Percentiles rank a stretch among this genome's conserved stretches.
phyloP scores from a whole-genome alignment of 2,888 invertebrate genomes.

The Drosophila stalkeri region DNA sequence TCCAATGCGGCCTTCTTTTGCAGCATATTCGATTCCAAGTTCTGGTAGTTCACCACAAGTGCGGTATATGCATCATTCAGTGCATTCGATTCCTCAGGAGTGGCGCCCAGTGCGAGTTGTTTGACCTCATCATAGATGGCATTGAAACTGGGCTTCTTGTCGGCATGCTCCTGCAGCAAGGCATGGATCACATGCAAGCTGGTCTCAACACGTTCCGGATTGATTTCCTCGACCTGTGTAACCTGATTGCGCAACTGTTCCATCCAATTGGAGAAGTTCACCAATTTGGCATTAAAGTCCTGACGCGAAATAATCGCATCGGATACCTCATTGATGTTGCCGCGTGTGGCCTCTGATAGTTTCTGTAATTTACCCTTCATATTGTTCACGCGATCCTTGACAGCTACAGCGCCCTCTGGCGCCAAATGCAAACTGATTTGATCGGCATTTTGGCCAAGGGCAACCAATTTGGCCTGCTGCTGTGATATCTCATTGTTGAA shows the following conservation, averaged over 20 bases:
- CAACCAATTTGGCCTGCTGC: constrained; percentile 93
- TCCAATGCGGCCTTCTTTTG: constrained; percentile 91
- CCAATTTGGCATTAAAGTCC: constrained; percentile 92
- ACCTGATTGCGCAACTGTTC: constrained; percentile 90
- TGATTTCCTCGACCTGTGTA: constrained; percentile 92
- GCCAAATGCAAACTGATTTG: constrained; percentile 91
- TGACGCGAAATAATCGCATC: constrained; percentile 93
- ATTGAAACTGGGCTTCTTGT: constrained; percentile 91
- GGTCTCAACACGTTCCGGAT: constrained; percentile 92
- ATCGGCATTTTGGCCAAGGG: constrained; percentile 92
- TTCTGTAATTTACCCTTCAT: constrained; percentile 91
- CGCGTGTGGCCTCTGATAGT: constrained; percentile 91
- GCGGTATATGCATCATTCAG: constrained; percentile 91
- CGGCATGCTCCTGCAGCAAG: constrained; percentile 93
- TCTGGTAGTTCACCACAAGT: constrained; percentile 91
- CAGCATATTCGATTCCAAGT: constrained; percentile 90
- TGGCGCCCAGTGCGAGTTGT: constrained; percentile 89
- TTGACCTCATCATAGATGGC: constrained; percentile 94
- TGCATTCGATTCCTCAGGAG: constrained; percentile 90
- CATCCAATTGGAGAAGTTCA: constrained; percentile 93
- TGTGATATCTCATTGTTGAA: constrained; percentile 94
- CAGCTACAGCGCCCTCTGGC: constrained; percentile 90
- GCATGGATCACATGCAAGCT: constrained; percentile 92
- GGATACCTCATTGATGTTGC: constrained; percentile 92
- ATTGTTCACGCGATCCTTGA: constrained; percentile 90